A percentile compares a stretch with the other conserved stretches of the same genome.
Conservation (phyloP, 2,797 vertebrate genomes). For the Danio tinwini region DNA sequence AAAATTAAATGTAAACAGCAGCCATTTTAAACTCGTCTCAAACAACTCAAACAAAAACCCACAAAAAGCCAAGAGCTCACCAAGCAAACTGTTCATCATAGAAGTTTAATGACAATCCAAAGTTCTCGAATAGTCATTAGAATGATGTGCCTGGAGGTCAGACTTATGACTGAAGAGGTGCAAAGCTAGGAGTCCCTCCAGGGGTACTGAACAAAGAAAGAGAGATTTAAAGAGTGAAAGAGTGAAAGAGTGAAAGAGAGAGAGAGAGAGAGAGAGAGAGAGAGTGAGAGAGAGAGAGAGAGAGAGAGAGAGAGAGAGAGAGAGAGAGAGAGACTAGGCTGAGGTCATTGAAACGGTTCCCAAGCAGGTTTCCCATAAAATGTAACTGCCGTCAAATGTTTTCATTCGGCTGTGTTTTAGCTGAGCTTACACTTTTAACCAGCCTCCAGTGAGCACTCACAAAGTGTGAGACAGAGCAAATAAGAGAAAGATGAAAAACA, state of each 20-base stretch:
- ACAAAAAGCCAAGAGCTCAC: neutral
- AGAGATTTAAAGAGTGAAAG: neutral
- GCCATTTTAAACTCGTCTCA: neutral
- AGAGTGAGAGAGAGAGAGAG: neutral
- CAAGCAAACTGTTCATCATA: neutral
- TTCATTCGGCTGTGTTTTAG: conserved; percentile 38
- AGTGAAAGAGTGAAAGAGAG: too few relatives aligned
- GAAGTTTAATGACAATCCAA: neutral
- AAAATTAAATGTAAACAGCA: neutral
- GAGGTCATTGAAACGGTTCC: conserved; percentile 53
- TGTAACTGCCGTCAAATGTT: conserved; percentile 31
- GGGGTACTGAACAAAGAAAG: conserved; percentile 3
- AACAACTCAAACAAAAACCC: neutral
- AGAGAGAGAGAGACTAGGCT: conserved; percentile 9
- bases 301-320: too few relatives aligned
- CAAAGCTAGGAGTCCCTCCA: conserved; percentile 3
- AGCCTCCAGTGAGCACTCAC: conserved; percentile 21
- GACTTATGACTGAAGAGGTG: conserved; percentile 15
- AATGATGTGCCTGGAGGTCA: conserved; percentile 32
- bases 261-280: neutral
- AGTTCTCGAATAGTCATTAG: conserved; percentile 21
- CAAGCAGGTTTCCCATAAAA: conserved; percentile 46
- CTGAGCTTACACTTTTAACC: conserved; percentile 46
- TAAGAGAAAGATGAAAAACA: neutral
- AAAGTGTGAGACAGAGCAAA: conserved; percentile 6